phyloP scores from a whole-genome alignment of 2,888 invertebrate species.

The Folsomia manolachei region DNA sequence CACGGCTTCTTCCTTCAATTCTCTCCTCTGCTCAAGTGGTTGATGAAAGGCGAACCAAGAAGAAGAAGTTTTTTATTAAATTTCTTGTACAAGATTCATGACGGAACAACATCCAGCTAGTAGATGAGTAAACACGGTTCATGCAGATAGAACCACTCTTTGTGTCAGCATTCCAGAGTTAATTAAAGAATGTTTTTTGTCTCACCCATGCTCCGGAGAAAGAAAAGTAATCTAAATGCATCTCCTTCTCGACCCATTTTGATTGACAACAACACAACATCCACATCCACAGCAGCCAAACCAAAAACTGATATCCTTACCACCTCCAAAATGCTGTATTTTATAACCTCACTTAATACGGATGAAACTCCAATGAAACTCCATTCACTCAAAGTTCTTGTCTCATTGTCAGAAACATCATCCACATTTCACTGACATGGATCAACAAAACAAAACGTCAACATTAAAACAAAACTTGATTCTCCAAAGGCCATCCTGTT shows the following conservation, averaged over 20 bases:
- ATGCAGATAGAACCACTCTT: conserved; percentile 5
- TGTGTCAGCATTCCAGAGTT: conserved; percentile 49
- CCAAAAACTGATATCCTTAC: conserved; percentile 1
- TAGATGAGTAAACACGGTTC: background rate
- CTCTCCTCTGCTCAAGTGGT: too few species aligned
- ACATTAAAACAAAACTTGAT: background rate
- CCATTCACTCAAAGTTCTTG: background rate
- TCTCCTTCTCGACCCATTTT: conserved; percentile 38
- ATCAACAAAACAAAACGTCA: background rate
- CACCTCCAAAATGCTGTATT: background rate
- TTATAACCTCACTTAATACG: too few species aligned
- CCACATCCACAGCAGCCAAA: conserved; percentile 15
- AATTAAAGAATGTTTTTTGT: conserved; percentile 50
- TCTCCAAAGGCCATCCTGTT: too few species aligned
- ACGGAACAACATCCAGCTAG: too few species aligned
- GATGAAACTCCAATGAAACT: too few species aligned
- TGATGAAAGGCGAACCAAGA: conserved; percentile 5
- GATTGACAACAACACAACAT: conserved; percentile 45
- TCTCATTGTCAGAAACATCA: background rate
- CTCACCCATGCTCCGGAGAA: conserved; percentile 45
- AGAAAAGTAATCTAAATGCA: conserved; percentile 51
- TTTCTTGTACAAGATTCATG: background rate
- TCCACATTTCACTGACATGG: background rate
- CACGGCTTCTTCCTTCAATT: too few species aligned
- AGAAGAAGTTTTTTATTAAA: background rate